phyloP scores from a whole-genome alignment of 2,113 vertebrate genomes.

The Microtus pennsylvanicus region DNA sequence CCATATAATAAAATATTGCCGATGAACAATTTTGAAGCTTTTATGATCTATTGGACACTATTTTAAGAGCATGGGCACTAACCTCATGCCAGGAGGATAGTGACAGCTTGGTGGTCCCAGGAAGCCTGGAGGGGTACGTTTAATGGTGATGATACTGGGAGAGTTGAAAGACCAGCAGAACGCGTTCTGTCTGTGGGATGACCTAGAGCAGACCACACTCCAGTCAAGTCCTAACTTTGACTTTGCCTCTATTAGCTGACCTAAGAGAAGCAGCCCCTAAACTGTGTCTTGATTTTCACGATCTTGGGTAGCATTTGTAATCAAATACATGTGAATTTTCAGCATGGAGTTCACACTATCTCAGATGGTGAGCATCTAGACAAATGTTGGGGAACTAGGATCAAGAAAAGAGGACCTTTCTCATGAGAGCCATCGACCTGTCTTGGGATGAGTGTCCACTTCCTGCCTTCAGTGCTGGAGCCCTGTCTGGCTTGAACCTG shows the following conservation, averaged over 20 bases:
- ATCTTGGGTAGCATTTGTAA: not conserved
- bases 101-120: not conserved
- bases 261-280: not conserved
- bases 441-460: not conserved
- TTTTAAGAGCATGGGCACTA: conserved; percentile 34
- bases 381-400: not conserved
- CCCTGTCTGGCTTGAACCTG: not conserved
- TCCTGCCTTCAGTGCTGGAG: not conserved
- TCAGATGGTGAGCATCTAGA: not conserved
- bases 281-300: not conserved
- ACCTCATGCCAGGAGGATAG: not conserved
- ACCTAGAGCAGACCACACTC: not conserved
- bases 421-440: not conserved
- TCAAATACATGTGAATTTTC: not conserved
- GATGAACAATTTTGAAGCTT: conserved; percentile 25
- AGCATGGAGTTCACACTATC: not conserved
- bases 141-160: not conserved
- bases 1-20: not conserved
- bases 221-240: not conserved
- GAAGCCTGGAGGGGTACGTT: not conserved
- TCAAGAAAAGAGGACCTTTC: not conserved
- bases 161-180: not conserved
- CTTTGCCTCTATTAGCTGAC: not conserved
- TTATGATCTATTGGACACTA: conserved; percentile 38
- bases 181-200: not conserved